Base-by-base conservation (phyloP, 2,888 invertebrate genomes). In the Pinctada fucata region DNA sequence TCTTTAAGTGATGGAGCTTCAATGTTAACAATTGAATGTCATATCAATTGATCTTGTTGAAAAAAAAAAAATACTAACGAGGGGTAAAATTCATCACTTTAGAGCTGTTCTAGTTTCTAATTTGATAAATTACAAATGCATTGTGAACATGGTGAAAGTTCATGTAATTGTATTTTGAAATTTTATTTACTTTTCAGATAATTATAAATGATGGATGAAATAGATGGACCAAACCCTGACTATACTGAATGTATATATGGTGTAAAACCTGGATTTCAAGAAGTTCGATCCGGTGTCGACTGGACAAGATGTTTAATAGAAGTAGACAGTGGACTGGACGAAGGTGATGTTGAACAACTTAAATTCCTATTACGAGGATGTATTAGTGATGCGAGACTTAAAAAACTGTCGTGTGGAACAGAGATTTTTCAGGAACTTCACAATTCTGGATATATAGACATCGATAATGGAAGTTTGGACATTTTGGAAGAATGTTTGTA, bases 401-500 rank as follows among this genome's bases (percentile, higher is more conserved):
- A 85, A 49, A 79, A 63, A 67, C 76, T 79, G 3, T 70, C 78
- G n/a, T 72, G 80, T 49, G 79, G 82, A 3, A 73, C 84, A 45
- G 82, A 82, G 13, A 63, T 86, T 6, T 86, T 86, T 64, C 75
- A 79, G 6, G 72, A 79, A 13, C 73, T 86, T 48, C 78, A 83
- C 68, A 79, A 81, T 50, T 8, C 69, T n/a, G 75, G 74, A n/a
- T 70, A 72, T 16, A 78, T 84, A n/a, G 80, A 80, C n/a, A 72
- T 58, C 1, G 47, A 58, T 4, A 70, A 75, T 8, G 77, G 68
- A 3, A 78, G 83, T 66, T n/a, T 82, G 3, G 81, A 85, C 52
- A 74, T 82, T 31, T 73, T 87, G 3, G 70, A 85, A 6, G 87
- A 87, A 65, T 81, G 83, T 66, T 75, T 87, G 5, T 81, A 79